Conservation (phyloP, 2,888 invertebrate genomes). For the Eueremaeus valkanovi region DNA sequence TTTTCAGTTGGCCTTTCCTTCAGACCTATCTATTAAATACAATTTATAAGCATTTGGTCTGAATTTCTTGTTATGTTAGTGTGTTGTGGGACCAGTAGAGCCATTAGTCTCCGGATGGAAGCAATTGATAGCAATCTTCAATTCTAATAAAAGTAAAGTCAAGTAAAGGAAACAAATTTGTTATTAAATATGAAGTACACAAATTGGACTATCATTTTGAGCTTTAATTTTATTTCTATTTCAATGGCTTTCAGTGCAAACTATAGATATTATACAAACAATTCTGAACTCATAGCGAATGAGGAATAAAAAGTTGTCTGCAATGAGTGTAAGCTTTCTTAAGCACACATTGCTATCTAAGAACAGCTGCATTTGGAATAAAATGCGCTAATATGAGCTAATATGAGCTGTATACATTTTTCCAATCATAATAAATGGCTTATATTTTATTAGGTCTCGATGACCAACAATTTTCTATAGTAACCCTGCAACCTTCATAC, state of each 20-base stretch:
- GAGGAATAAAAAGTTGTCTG: too few species aligned
- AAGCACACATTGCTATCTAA: background rate
- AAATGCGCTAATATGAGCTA: too few species aligned
- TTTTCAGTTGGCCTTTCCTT: too few species aligned
- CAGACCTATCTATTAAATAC: background rate
- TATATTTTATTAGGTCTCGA: background rate
- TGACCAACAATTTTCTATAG: background rate
- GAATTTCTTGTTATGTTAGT: background rate
- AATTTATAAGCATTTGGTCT: background rate
- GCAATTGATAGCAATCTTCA: slow-evolving; percentile 16
- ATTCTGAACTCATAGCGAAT: too few species aligned
- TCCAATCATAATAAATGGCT: background rate
- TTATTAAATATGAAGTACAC: background rate
- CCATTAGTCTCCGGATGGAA: slow-evolving; percentile 27
- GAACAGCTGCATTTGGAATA: background rate
- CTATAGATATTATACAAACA: too few species aligned
- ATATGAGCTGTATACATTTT: too few species aligned
- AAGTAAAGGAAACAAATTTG: slow-evolving; percentile 1
- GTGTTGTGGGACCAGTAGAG: background rate
- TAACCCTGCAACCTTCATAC: background rate
- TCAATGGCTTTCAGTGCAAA: too few species aligned
- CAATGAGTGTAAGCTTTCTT: too few species aligned
- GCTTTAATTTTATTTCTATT: too few species aligned
- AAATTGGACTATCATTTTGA: too few species aligned
- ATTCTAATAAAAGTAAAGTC: background rate